These are phyloP conservation scores for Crocidura indochinensis DNA, from an alignment of 2,797 vertebrate genomes.

Conservation along the genomic window DNA sequence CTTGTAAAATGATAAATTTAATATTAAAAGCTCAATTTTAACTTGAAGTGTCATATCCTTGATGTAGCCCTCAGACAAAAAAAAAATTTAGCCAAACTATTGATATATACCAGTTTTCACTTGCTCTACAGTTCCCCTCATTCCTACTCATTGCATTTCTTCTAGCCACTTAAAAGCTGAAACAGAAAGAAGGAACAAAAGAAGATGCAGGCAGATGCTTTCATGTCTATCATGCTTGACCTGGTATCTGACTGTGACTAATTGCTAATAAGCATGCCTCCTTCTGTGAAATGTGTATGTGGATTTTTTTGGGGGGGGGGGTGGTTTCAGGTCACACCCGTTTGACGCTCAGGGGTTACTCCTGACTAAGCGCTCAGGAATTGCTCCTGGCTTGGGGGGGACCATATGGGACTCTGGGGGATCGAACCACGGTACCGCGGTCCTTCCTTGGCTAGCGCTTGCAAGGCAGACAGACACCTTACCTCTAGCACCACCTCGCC, in stretches of 20 bases:
- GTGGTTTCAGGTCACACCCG: too few relatives aligned
- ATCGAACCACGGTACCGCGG: too few relatives aligned
- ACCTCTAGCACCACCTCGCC: too few relatives aligned
- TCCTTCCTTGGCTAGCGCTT: too few relatives aligned
- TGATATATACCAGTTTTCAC: background rate
- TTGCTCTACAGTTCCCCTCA: slow-evolving; percentile 16
- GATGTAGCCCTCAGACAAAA: background rate
- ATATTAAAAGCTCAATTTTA: slow-evolving; percentile 31
- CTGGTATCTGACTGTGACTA: too few relatives aligned
- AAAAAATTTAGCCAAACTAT: background rate
- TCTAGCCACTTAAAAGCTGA: background rate
- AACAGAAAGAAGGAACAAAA: background rate
- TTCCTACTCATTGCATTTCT: background rate
- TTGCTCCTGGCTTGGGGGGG: too few relatives aligned
- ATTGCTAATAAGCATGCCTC: background rate
- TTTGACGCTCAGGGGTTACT: too few relatives aligned
- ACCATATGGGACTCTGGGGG: too few relatives aligned
- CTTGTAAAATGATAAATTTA: background rate
- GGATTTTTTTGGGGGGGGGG: too few relatives aligned
- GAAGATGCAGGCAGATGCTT: background rate
- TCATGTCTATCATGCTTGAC: background rate
- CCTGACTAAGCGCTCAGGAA: too few relatives aligned
- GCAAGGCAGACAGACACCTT: too few relatives aligned
- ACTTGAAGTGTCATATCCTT: background rate
- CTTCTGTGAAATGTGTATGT: background rate